Evolutionary conservation across 2,113 vertebrate genomes (phyloP), one percentile per base, ranked within the genome.

Genomic region (Callaeas wilsoni): DNA sequence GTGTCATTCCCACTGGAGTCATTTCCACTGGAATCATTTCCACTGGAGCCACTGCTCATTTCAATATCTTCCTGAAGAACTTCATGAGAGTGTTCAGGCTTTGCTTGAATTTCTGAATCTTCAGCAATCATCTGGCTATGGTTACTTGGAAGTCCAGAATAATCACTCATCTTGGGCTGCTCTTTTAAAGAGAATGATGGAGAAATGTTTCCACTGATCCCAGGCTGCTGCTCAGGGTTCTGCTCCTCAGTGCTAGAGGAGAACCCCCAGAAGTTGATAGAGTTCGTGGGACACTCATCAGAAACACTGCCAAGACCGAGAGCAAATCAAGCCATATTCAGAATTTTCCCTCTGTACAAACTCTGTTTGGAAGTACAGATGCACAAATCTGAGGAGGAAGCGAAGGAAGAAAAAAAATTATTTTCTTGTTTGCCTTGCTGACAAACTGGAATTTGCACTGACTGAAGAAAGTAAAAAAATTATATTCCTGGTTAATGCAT

Each of bases 11-110:
- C 97, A 68, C 98, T 98, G 85, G 98, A 98, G 73, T 98, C 98
- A 16, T 98, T 98, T 9, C 98, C 97, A 67, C 98, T 98, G 78
- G 98, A 98, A 35, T 98, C 98, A 17, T 98, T 98, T 9, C 98
- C 98, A 16, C 98, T 98, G 2, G 98, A 99, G 74, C 98, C 98
- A 17, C 98, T 98, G 91, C 98, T 98, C 98, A 99, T 99, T 90
- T 99, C 99, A 73, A 99, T 96, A 12, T 99, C 99, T 76, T 99
- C 99, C 32, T 98, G 99, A 62, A 98, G 94, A 8, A 88, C 80
- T 41, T 93, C 97, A 9, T 3, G 94, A 89, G 89, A 71, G 35
- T 97, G 53, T 95, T 97, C 26, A 96, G 98, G 90, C 92, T 98
- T 96, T 41, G 44, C 8, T 16, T 96, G 94, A 76, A 98, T 98